Evolutionary conservation across 2,113 vertebrate species (phyloP), one percentile per base, ranked within the genome.

Genomic region (Synodontis membranacea): DNA sequence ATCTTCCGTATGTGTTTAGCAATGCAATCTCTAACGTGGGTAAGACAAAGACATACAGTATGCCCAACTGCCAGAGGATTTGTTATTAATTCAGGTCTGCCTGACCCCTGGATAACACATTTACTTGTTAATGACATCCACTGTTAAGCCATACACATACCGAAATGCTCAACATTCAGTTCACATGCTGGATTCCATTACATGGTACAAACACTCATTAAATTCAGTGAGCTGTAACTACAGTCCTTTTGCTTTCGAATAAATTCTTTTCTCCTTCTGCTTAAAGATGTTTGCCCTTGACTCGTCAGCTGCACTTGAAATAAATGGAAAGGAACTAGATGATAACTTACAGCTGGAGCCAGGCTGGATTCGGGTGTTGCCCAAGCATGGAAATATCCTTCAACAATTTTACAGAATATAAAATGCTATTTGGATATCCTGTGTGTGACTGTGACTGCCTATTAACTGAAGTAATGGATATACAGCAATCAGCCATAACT

Each of bases 141-240:
- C 14, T 21, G 64, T n/a, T 58, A 44, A 84, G 52, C 42, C 42
- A 21, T 79, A 50, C 62, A 54, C 80, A 85, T 85, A 86, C 78
- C 84, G 89, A 88, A 87, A 84, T 54, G 34, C 75, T 89, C 89
- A 86, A 89, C 89, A 91, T 94, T 93, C 89, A 88, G 90, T 89
- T 88, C 91, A 92, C 92, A 85, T 86, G 68, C 89, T 89, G 85
- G 54, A 64, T 92, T 87, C 86, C 87, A 91, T 94, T 93, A 92
- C 90, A 92, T 62, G 90, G 84, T 90, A 90, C 91, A 92, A 93
- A 93, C 86, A 91, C 90, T 93, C 92, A 94, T 95, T 95, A 93
- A 92, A 93, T 89, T 86, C 93, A 91, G 86, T 94, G 91, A 88
- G 90, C 93, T 91, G 94, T 93, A 92, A 92, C 92, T 90, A 86